These are phyloP conservation scores for Fragum sueziense DNA, from an alignment of 2,888 invertebrate genomes.

Conservation along the genomic window DNA sequence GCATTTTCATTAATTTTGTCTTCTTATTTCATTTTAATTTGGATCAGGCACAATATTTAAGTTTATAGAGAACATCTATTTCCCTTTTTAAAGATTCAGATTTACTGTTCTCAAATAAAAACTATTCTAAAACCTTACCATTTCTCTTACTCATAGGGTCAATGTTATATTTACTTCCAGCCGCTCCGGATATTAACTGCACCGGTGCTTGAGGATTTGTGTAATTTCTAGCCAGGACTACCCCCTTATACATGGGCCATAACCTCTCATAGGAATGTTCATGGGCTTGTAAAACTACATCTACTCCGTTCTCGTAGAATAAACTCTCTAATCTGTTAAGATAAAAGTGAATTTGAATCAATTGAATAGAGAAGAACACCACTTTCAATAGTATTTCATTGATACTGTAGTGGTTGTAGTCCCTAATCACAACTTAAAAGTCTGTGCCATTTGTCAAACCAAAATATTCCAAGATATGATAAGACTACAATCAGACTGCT, in stretches of 20 bases:
- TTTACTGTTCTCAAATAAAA: no score
- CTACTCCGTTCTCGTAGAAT: constrained; percentile 72
- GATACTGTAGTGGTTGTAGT: no score
- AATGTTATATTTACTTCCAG: constrained; percentile 62
- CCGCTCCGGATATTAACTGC: constrained; percentile 70
- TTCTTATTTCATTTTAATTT: no score
- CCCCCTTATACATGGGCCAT: constrained; percentile 71
- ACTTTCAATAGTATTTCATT: no score
- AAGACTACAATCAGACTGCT: no score
- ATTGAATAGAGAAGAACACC: neutral
- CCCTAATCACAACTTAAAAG: no score
- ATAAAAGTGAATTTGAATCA: neutral
- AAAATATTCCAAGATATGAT: no score
- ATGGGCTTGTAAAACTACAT: constrained; percentile 72
- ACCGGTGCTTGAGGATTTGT: constrained; percentile 69
- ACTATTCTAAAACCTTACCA: constrained; percentile 36
- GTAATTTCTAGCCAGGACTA: constrained; percentile 66
- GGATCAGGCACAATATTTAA: neutral
- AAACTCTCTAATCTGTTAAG: constrained; percentile 69
- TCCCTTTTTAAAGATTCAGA: no score
- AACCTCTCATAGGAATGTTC: constrained; percentile 74
- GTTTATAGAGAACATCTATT: no score
- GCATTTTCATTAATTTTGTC: no score
- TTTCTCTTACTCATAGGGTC: constrained; percentile 54
- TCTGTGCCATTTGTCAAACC: no score